phyloP scores from a whole-genome alignment of 2,888 invertebrate genomes.

The Agapostemon virescens region DNA sequence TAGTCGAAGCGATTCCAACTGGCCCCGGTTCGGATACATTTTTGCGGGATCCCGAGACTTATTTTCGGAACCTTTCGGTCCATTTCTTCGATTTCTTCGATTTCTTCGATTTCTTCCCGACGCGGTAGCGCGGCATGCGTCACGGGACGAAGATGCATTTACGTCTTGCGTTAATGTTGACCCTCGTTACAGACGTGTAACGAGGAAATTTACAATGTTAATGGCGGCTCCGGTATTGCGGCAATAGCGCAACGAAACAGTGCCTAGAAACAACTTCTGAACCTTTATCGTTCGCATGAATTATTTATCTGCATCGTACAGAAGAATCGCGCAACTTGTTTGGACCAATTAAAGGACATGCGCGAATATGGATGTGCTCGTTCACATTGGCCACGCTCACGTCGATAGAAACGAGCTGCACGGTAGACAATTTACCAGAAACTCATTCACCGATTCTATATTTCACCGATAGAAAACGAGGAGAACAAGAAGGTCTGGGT shows the following conservation, averaged over 20 bases:
- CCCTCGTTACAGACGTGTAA: slow-evolving; percentile 11
- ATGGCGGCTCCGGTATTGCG: slow-evolving; percentile 19
- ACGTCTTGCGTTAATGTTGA: slow-evolving; percentile 15
- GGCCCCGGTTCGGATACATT: not conserved
- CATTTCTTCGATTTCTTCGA: not conserved
- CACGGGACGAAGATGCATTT: slow-evolving; percentile 1
- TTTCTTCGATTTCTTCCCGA: not conserved
- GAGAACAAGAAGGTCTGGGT: no score
- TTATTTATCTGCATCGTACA: slow-evolving; percentile 19
- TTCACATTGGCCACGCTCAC: not conserved
- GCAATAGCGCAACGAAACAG: slow-evolving; percentile 12
- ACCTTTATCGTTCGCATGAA: slow-evolving; percentile 24
- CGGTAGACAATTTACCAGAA: not conserved
- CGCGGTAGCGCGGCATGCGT: not conserved
- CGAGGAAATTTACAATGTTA: slow-evolving; percentile 44
- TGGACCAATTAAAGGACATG: slow-evolving; percentile 6
- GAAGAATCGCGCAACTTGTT: not conserved
- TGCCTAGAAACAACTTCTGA: not conserved
- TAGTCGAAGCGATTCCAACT: not conserved
- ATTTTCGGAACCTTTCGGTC: not conserved
- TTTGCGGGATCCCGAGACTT: not conserved
- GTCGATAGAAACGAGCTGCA: not conserved
- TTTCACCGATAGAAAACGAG: not conserved
- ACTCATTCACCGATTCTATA: not conserved
- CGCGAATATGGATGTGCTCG: not conserved